These are phyloP conservation scores for Nasonia oneida DNA, from an alignment of 2,888 invertebrate species.

Conservation along the genomic window DNA sequence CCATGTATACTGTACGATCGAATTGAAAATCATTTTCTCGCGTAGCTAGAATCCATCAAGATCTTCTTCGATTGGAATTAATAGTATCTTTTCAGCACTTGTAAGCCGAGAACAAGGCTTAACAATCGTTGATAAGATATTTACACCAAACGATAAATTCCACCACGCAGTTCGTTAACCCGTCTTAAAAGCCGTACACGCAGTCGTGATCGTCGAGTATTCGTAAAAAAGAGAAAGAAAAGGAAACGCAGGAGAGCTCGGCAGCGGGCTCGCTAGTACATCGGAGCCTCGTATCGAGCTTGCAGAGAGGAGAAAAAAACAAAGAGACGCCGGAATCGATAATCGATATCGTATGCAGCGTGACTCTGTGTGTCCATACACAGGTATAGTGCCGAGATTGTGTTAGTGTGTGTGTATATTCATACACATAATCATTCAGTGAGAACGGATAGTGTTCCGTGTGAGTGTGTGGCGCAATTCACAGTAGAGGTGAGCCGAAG, in stretches of 20 bases:
- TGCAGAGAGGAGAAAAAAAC: not conserved
- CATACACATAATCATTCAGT: conserved; percentile 14
- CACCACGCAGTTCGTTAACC: not conserved
- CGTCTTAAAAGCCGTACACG: not conserved
- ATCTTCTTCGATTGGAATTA: conserved; percentile 41
- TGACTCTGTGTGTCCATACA: conserved; percentile 35
- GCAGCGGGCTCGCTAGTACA: conserved; percentile 18
- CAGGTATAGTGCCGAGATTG: not conserved
- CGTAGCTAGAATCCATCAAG: conserved; percentile 25
- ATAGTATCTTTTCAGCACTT: conserved; percentile 9
- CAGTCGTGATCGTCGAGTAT: not conserved
- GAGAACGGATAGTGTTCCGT: not conserved
- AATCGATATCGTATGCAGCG: conserved; percentile 15
- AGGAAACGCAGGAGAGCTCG: conserved; percentile 18
- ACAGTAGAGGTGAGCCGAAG: not conserved
- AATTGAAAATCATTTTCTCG: conserved; percentile 8
- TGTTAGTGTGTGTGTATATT: not conserved
- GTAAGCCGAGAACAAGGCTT: no score
- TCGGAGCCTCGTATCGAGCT: not conserved
- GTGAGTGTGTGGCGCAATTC: not conserved
- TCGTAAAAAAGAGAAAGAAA: conserved; percentile 36
- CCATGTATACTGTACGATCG: not conserved
- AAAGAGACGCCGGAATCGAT: conserved; percentile 15
- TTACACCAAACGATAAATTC: not conserved
- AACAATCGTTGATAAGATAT: not conserved